A percentile compares a stretch with the other conserved stretches of the same genome.
phyloP scores from a whole-genome alignment of 2,113 vertebrate species.

The Mystacornis crossleyi region DNA sequence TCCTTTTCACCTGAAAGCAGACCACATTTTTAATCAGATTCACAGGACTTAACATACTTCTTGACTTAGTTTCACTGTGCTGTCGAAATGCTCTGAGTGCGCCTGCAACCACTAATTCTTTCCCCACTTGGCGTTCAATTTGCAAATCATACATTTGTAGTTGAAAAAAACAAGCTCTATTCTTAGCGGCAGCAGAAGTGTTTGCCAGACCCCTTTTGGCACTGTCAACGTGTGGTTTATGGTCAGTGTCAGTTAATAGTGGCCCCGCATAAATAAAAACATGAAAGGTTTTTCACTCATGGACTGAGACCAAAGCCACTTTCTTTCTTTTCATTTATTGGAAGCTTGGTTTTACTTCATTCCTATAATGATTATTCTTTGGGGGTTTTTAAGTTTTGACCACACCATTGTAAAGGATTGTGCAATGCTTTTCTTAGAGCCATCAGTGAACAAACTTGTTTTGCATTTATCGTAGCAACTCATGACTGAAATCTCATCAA shows the following conservation, averaged over 20 bases:
- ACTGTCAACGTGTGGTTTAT: conserved; percentile 57
- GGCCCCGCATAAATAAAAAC: conserved; percentile 48
- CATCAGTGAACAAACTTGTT: not conserved
- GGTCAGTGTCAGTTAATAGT: conserved; percentile 52
- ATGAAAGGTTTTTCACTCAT: not conserved
- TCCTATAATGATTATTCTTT: not conserved
- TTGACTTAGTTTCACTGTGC: not conserved
- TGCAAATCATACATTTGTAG: conserved; percentile 35
- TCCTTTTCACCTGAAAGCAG: conserved; percentile 42
- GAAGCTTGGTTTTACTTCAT: not conserved
- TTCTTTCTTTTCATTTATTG: conserved; percentile 42
- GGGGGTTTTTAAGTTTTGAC: conserved; percentile 2
- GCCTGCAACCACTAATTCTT: conserved; percentile 1
- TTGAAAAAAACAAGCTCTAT: conserved; percentile 45
- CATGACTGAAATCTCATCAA: not conserved
- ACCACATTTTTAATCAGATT: conserved; percentile 18
- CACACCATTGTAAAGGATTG: conserved; percentile 4
- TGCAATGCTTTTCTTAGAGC: conserved; percentile 38
- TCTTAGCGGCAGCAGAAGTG: not conserved
- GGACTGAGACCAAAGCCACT: conserved; percentile 20
- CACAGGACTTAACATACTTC: conserved; percentile 17
- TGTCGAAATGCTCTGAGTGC: conserved; percentile 1
- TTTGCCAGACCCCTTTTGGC: conserved; percentile 44
- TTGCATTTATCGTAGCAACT: conserved; percentile 35
- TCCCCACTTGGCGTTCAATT: conserved; percentile 14